Evolutionary conservation across 2,113 vertebrate genomes (phyloP).

Genomic region (Sterrhoptilus dennistouni): DNA sequence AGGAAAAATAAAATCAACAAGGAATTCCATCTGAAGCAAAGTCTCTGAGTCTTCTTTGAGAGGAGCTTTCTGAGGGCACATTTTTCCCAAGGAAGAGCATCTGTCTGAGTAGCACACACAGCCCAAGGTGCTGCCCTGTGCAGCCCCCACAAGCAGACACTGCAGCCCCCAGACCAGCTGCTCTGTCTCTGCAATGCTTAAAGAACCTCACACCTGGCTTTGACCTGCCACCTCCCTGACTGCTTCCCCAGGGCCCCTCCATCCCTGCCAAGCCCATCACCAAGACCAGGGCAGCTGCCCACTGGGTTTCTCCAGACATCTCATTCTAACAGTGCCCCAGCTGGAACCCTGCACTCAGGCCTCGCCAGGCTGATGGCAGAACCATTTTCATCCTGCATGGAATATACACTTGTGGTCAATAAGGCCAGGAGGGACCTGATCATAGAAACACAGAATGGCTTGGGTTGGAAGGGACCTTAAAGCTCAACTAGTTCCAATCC

Average conservation of each 20-base stretch:
- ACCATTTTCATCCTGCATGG: too few relatives aligned
- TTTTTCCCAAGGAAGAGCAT: neutral
- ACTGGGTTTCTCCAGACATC: neutral
- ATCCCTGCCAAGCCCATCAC: neutral
- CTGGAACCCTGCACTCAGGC: neutral
- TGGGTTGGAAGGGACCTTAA: neutral
- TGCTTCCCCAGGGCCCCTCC: neutral
- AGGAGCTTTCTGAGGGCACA: neutral
- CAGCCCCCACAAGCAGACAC: neutral
- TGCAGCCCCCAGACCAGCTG: neutral
- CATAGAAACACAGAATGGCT: neutral
- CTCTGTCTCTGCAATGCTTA: neutral
- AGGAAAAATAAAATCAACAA: neutral
- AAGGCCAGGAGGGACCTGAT: neutral
- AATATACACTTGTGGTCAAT: neutral
- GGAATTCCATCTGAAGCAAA: neutral
- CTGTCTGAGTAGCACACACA: neutral
- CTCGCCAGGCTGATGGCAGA: neutral
- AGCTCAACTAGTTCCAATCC: neutral
- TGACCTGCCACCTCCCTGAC: neutral
- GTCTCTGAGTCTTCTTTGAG: neutral
- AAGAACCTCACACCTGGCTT: neutral
- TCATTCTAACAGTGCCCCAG: neutral
- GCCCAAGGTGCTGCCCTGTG: neutral
- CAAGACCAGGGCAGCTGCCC: neutral